Evolutionary conservation across 2,888 invertebrate species (phyloP).

Genomic region (Drosophila fulvimacula): DNA sequence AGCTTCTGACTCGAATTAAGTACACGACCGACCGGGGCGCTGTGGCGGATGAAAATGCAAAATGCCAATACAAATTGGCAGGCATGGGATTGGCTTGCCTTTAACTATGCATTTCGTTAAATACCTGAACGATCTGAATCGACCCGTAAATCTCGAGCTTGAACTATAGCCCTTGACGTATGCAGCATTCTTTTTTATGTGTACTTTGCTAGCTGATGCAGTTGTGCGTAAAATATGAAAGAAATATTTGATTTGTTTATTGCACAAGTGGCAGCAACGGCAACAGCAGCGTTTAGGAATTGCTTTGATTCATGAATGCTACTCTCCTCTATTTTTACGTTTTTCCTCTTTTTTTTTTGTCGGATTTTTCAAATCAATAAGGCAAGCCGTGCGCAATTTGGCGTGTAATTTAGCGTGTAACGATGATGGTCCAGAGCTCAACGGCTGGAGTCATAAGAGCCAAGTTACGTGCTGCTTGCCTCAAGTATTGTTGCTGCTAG

Average conservation of each 20-base stretch:
- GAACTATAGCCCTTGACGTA: conserved; percentile 21
- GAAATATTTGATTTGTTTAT: conserved; percentile 79
- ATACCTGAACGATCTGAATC: conserved; percentile 46
- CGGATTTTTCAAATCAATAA: conserved; percentile 68
- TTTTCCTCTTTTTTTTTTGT: conserved; percentile 11
- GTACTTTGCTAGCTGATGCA: conserved; percentile 54
- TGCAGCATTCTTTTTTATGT: conserved; percentile 49
- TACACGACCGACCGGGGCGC: neutral
- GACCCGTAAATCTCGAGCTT: conserved; percentile 18
- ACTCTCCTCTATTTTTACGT: conserved; percentile 6
- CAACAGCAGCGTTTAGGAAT: conserved; percentile 42
- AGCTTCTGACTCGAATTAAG: conserved; percentile 27
- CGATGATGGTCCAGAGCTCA: conserved; percentile 63
- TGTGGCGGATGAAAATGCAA: conserved; percentile 33
- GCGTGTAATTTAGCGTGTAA: conserved; percentile 79
- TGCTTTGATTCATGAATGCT: conserved; percentile 21
- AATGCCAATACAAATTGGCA: conserved; percentile 51
- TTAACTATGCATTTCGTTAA: conserved; percentile 67
- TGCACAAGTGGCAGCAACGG: conserved; percentile 64
- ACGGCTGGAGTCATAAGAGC: conserved; percentile 18
- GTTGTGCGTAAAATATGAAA: conserved; percentile 74
- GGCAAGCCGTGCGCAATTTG: conserved; percentile 72
- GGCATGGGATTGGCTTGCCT: conserved; percentile 35
- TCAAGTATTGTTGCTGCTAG: conserved; percentile 5
- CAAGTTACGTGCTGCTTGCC: conserved; percentile 8